These are phyloP conservation scores for Rotaria sp. DNA, from an alignment of 2,888 invertebrate species.

Conservation along the genomic window DNA sequence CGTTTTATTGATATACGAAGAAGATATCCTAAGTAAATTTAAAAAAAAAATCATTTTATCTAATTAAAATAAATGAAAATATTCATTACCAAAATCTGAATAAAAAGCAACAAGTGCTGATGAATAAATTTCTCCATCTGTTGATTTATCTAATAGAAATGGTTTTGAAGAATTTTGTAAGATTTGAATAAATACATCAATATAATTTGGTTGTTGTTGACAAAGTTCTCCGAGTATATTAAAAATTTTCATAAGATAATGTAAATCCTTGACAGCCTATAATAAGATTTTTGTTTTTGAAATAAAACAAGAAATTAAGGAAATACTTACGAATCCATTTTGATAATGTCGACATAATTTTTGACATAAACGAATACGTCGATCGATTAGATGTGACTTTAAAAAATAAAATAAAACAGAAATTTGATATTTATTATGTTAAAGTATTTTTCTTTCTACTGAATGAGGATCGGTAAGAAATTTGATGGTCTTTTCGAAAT, in stretches of 20 bases:
- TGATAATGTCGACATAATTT: slow-evolving; percentile 49
- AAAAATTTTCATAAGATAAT: slow-evolving; percentile 51
- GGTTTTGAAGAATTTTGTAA: slow-evolving; percentile 50
- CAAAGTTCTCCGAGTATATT: slow-evolving; percentile 52
- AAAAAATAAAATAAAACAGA: slow-evolving; percentile 38
- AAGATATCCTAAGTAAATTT: neutral
- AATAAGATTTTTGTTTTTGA: neutral
- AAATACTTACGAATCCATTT: slow-evolving; percentile 53
- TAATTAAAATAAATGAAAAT: neutral
- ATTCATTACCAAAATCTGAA: slow-evolving; percentile 20
- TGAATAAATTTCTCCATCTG: slow-evolving; percentile 51
- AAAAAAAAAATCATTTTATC: too few relatives aligned
- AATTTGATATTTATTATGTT: neutral
- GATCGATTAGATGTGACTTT: slow-evolving; percentile 51
- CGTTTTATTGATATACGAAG: neutral
- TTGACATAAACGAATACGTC: slow-evolving; percentile 51
- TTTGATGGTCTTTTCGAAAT: slow-evolving; percentile 51
- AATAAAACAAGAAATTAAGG: too few relatives aligned
- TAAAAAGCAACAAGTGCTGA: neutral
- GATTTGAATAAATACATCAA: slow-evolving; percentile 49
- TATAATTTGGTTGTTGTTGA: slow-evolving; percentile 49
- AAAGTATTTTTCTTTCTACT: slow-evolving; percentile 44
- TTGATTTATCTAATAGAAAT: slow-evolving; percentile 52
- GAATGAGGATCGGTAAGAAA: slow-evolving; percentile 54
- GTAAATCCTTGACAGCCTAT: slow-evolving; percentile 49